Base-by-base conservation (phyloP, 2,113 vertebrate species). In the Megaceryle maxima region DNA sequence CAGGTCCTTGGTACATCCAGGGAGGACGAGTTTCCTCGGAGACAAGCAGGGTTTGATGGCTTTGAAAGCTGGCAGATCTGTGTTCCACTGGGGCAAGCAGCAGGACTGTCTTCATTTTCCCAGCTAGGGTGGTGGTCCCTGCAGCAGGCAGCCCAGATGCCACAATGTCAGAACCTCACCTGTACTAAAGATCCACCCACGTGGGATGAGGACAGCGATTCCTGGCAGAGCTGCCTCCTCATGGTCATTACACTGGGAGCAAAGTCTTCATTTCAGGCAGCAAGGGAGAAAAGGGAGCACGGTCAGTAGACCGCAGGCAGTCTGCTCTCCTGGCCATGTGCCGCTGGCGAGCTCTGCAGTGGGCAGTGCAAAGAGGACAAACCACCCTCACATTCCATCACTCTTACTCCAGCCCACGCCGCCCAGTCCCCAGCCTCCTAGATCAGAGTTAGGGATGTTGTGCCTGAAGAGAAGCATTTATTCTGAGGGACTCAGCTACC, bases 181-280 rank as follows among this genome's bases (percentile, higher is more conserved):
- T 39, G 8, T 6, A 0, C 15, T 28, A 7, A 16, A 22, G 24
- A n/a, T 0, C 56, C 13, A 9, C 5, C 17, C 2, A 0, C 3
- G 11, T 10, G 31, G 88, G 19, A 24, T 0, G 14, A 48, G 75
- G 6, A 39, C 9, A 24, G 25, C 22, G 5, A 7, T 16, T 48
- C 59, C 53, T 14, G 51, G 50, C 63, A 1, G 7, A 67, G 68
- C 39, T 53, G 25, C 64, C 29, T 63, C 69, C 75, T 53, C 43
- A 2, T 0, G 0, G 6, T 3, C 6, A 0, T 0, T 0, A 10
- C 7, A 2, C 57, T 5, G 1, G 5, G 21, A 48, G n/a, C 13
- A 18, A 31, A 43, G 12, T 2, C 41, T 7, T 22, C 18, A 0
- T 7, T 29, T 6, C 24, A 9, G 22, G n/a, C 28, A 21, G 59